A percentile compares a stretch with the other conserved stretches of the same genome.
These are phyloP conservation scores for Ichneumoninae sp. DNA, from an alignment of 2,888 invertebrate species.

Conservation along the genomic window DNA sequence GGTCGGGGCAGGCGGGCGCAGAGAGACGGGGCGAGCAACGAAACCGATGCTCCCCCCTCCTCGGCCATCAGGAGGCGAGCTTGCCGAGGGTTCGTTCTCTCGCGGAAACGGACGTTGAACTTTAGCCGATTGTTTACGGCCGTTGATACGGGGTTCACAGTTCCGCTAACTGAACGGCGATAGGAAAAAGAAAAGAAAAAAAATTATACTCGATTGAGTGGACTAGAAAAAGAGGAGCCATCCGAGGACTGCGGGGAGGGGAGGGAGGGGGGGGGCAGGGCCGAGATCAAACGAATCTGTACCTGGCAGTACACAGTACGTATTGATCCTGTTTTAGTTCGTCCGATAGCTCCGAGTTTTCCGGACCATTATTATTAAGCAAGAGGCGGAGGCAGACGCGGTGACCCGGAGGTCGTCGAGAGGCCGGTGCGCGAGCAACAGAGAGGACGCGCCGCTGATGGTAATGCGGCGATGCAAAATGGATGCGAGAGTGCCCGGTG, in stretches of 20 bases:
- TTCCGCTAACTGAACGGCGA: background rate
- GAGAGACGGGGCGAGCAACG: conserved; percentile 46
- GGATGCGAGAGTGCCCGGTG: conserved; percentile 54
- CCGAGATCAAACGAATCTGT: conserved; percentile 35
- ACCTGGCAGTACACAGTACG: conserved; percentile 1
- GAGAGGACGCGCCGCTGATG: conserved; percentile 26
- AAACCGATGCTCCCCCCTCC: conserved; percentile 19
- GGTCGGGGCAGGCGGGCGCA: conserved; percentile 16
- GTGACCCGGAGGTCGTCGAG: conserved; percentile 27
- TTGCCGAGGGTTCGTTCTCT: conserved; percentile 49
- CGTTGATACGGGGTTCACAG: conserved; percentile 16
- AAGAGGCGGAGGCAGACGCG: conserved; percentile 23
- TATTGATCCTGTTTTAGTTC: conserved; percentile 2
- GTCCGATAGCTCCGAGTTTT: conserved; percentile 9
- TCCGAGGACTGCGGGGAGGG: background rate
- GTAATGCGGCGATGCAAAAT: conserved; percentile 70
- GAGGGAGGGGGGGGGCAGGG: background rate
- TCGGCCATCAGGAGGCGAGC: conserved; percentile 18
- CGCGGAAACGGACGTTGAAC: conserved; percentile 64
- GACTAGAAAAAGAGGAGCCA: background rate
- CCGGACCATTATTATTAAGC: conserved; percentile 50
- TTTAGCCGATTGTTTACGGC: conserved; percentile 52
- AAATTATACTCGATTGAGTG: conserved; percentile 1
- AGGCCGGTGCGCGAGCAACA: conserved; percentile 18
- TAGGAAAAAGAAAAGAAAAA: background rate